Conservation (phyloP, 2,888 invertebrate species). For the Mesorhabditis belari region DNA sequence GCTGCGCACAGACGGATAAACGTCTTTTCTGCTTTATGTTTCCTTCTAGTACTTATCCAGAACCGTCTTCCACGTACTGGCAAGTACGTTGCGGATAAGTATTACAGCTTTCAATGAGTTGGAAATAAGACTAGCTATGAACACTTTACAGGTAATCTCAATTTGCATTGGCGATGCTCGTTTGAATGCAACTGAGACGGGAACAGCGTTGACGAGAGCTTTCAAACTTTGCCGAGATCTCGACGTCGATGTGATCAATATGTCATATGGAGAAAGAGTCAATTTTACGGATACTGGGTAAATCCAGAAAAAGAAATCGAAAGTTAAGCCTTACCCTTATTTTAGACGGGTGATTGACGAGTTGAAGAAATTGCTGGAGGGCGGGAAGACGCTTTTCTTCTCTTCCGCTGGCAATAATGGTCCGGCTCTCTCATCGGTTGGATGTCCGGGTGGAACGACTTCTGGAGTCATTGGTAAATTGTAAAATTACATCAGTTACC, state of each 20-base stretch:
- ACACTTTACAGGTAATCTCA: slow-evolving; percentile 55
- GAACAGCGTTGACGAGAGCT: slow-evolving; percentile 81
- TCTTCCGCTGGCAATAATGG: slow-evolving; percentile 91
- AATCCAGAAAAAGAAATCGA: slow-evolving; percentile 61
- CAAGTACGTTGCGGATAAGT: too few relatives aligned
- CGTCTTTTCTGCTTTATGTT: too few relatives aligned
- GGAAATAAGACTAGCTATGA: too few relatives aligned
- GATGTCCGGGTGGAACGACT: slow-evolving; percentile 60
- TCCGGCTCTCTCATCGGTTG: slow-evolving; percentile 83
- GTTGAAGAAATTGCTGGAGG: slow-evolving; percentile 65
- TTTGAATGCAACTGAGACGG: slow-evolving; percentile 91
- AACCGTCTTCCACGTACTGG: too few relatives aligned
- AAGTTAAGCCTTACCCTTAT: slow-evolving; percentile 64
- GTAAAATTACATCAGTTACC: neutral
- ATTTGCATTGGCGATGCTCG: slow-evolving; percentile 78
- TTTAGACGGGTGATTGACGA: slow-evolving; percentile 72
- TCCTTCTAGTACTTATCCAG: too few relatives aligned
- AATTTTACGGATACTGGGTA: slow-evolving; percentile 85
- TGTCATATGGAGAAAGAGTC: slow-evolving; percentile 93
- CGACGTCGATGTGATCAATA: slow-evolving; percentile 78
- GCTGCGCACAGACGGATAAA: too few relatives aligned
- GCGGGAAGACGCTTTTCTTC: slow-evolving; percentile 84
- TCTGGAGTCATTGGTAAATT: slow-evolving; percentile 25
- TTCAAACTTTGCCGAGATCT: slow-evolving; percentile 58
- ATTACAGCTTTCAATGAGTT: too few relatives aligned